Percentiles rank a stretch among this genome's conserved stretches.
Conservation (phyloP, 2,888 invertebrate genomes). For the Drosophila percnosoma region DNA sequence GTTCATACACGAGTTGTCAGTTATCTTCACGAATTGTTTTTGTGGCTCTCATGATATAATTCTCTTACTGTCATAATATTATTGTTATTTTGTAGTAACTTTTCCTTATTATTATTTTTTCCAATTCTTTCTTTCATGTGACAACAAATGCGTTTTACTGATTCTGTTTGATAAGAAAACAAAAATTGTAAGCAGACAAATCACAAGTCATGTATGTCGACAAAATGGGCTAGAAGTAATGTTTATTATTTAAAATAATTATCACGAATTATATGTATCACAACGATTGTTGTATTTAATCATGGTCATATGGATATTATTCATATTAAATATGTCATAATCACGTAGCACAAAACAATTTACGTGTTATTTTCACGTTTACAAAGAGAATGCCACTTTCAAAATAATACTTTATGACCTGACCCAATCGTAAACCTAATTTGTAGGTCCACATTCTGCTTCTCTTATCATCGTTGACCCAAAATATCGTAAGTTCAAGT, state of each 20-base stretch:
- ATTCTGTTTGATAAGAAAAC: constrained; percentile 30
- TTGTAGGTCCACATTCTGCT: constrained; percentile 9
- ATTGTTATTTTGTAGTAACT: constrained; percentile 28
- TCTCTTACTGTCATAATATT: constrained; percentile 53
- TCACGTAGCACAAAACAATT: constrained; percentile 19
- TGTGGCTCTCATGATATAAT: constrained; percentile 36
- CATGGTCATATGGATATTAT: constrained; percentile 14
- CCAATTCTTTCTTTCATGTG: constrained; percentile 20
- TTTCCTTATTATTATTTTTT: constrained; percentile 24
- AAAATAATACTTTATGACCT: constrained; percentile 15
- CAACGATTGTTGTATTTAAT: constrained; percentile 2
- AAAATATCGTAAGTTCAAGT: constrained; percentile 6
- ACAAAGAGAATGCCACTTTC: constrained; percentile 9
- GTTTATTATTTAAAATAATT: constrained; percentile 18
- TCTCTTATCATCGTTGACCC: constrained; percentile 14
- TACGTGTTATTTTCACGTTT: constrained; percentile 47
- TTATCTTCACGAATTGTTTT: constrained; percentile 29
- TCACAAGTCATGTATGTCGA: constrained; percentile 35
- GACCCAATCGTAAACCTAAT: constrained; percentile 14
- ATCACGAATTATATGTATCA: constrained; percentile 17
- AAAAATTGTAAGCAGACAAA: constrained; percentile 34
- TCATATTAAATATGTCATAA: constrained; percentile 7
- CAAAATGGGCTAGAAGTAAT: constrained; percentile 23
- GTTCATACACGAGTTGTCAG: constrained; percentile 31
- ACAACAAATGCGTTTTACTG: constrained; percentile 62